These are phyloP conservation scores for Echinometra lucunter DNA, from an alignment of 53 echinoderm and acorn worm genomes.

Conservation along the genomic window DNA sequence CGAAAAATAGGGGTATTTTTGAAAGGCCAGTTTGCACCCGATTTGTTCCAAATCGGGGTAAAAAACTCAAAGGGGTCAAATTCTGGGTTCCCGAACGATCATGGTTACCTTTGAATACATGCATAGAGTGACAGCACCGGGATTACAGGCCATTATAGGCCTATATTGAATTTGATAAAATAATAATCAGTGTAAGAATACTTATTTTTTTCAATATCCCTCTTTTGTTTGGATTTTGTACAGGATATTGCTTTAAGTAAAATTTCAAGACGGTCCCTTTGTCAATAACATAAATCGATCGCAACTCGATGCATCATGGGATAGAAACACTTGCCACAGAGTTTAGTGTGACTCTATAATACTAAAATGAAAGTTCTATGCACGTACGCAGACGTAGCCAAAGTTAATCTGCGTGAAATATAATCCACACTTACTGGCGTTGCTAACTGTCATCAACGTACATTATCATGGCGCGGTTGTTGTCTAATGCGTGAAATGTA, in stretches of 20 bases:
- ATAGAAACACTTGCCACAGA: not conserved
- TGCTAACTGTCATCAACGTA: not conserved
- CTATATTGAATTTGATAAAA: too few species aligned
- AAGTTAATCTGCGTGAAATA: too few species aligned
- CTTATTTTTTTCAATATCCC: not conserved
- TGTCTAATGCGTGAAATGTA: not conserved
- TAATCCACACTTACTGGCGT: not conserved
- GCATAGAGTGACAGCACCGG: too few species aligned
- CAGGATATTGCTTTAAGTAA: not conserved
- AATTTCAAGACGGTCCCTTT: not conserved
- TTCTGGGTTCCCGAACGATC: too few species aligned
- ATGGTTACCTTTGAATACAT: too few species aligned
- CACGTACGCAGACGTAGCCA: not conserved
- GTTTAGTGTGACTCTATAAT: not conserved
- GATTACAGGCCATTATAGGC: too few species aligned
- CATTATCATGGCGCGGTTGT: conserved; percentile 10
- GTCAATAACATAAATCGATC: conserved; percentile 15
- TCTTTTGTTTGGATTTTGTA: not conserved
- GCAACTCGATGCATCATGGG: not conserved
- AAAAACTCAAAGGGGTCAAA: too few species aligned
- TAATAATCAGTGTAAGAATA: too few species aligned
- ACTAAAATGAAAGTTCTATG: not conserved
- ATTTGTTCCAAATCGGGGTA: too few species aligned
- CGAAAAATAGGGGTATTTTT: too few species aligned
- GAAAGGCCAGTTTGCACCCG: too few species aligned